These are phyloP conservation scores for Pseudomugil gertrudae DNA, from an alignment of 2,797 vertebrate genomes.

Conservation along the genomic window DNA sequence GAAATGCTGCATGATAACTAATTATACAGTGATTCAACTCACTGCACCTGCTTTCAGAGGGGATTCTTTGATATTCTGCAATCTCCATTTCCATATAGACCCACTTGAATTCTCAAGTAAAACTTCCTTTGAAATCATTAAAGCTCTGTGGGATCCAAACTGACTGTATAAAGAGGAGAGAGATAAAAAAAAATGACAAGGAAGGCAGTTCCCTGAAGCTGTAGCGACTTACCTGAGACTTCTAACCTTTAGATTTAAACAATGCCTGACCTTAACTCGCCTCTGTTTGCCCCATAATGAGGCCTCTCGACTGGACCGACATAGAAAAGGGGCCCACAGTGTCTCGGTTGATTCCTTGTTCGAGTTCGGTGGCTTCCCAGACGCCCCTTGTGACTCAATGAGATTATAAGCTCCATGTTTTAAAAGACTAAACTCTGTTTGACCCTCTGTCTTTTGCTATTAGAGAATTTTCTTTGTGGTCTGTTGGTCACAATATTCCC, in stretches of 20 bases:
- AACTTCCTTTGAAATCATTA: conserved; percentile 39
- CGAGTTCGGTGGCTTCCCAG: conserved; percentile 62
- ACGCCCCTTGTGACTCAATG: conserved; percentile 58
- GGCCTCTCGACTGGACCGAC: conserved; percentile 35
- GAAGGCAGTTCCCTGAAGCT: conserved; percentile 12
- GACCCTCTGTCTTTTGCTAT: conserved; percentile 18
- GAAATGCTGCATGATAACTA: conserved; percentile 33
- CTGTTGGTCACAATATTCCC: conserved; percentile 27
- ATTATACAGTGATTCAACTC: conserved; percentile 40
- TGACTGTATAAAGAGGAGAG: conserved; percentile 8
- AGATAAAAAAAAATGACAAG: conserved; percentile 11
- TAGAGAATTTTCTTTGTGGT: conserved; percentile 49
- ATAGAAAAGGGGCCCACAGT: conserved; percentile 23
- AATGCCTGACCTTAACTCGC: conserved; percentile 32
- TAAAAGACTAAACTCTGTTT: conserved; percentile 38
- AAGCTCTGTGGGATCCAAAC: conserved; percentile 32
- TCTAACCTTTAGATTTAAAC: conserved; percentile 57
- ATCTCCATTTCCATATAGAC: conserved; percentile 40
- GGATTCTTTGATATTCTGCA: conserved; percentile 43
- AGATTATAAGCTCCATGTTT: conserved; percentile 61
- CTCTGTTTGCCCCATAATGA: conserved; percentile 41
- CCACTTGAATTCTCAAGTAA: conserved; percentile 26
- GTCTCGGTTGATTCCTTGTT: conserved; percentile 54
- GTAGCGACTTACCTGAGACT: conserved; percentile 54
- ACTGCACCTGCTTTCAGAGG: conserved; percentile 22